Base-by-base conservation (phyloP, 2,113 vertebrate genomes). In the Pelvicachromis taeniatus region DNA sequence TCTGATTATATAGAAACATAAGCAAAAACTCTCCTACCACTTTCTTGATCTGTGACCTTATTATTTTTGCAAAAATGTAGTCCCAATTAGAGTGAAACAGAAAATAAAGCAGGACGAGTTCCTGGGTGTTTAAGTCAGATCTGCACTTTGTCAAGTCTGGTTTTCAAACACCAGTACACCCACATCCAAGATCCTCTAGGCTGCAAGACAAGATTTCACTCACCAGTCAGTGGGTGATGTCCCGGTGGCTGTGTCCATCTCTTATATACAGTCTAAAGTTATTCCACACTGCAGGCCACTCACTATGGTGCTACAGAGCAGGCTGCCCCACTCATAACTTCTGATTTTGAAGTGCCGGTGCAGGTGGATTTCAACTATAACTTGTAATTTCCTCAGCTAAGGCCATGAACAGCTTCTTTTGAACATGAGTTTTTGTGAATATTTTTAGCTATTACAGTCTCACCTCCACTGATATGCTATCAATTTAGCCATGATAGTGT, bases 351-450 rank as follows among this genome's bases (percentile, higher is more conserved):
- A 78, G 53, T 85, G 54, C 26, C 0, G 5, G 0, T 31, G 17
- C 84, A 53, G 31, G 50, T 82, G 63, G 77, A 85, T 65, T 54
- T 82, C 56, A 78, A 56, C 19, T 80, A 35, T 26, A 73, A 63
- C 52, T 48, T 63, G 29, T 35, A 48, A 82, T 81, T 83, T 86
- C 26, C 54, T 83, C 53, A 55, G 54, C n/a, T 17, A n/a, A 17
- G 42, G 19, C 35, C n/a, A 11, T 50, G 31, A 84, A 29, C 6
- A 86, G 23, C 6, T 19, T 82, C 54, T 77, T 35, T 10, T 56
- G 10, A 54, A 56, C 58, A 73, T 73, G n/a, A 12, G 16, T 12
- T 83, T 73, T 23, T 73, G 12, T 65, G 1, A 80, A 16, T 35
- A 26, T 14, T 29, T 38, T 48, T 75, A 13, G 10, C 68, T 21